Percentiles rank a stretch among this genome's conserved stretches.
These are phyloP conservation scores for Hypothenemus hampei DNA, from an alignment of 1,140 invertebrate species.

Conservation along the genomic window DNA sequence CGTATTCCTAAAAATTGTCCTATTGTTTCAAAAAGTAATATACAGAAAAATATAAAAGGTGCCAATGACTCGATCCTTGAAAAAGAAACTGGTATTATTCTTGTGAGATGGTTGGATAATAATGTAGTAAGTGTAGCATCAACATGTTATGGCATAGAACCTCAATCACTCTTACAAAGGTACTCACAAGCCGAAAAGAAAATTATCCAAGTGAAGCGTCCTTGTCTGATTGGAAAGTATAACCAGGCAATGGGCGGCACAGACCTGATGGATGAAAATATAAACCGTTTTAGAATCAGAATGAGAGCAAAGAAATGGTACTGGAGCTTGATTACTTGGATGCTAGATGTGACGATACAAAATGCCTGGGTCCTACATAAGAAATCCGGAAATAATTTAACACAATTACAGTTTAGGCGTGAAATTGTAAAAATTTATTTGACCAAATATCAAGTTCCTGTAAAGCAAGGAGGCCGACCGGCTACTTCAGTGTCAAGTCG, in stretches of 20 bases:
- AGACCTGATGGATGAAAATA: conserved; percentile 44
- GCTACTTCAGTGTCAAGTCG: neutral
- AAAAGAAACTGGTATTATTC: conserved; percentile 19
- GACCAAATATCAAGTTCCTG: neutral
- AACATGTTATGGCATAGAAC: conserved; percentile 28
- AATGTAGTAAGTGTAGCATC: conserved; percentile 34
- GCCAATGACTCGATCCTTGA: conserved; percentile 2
- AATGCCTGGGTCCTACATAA: no score
- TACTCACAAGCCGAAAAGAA: conserved; percentile 44
- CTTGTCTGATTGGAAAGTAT: conserved; percentile 41
- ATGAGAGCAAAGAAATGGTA: conserved; percentile 44
- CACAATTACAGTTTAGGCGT: no score
- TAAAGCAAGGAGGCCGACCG: neutral
- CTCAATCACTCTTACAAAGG: conserved; percentile 35
- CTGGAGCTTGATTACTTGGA: conserved; percentile 40
- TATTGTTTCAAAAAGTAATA: neutral
- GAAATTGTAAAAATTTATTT: no score
- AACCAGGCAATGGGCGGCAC: conserved; percentile 41
- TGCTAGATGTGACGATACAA: conserved; percentile 38
- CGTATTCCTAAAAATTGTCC: conserved; percentile 17
- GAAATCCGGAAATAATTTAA: no score
- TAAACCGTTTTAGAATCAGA: conserved; percentile 40
- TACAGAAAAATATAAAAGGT: neutral
- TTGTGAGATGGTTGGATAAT: conserved; percentile 37
- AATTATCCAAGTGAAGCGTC: conserved; percentile 39